Evolutionary conservation across 2,113 vertebrate genomes (phyloP), one percentile per base, ranked within the genome.

Genomic region (Chlamydotis undulata): DNA sequence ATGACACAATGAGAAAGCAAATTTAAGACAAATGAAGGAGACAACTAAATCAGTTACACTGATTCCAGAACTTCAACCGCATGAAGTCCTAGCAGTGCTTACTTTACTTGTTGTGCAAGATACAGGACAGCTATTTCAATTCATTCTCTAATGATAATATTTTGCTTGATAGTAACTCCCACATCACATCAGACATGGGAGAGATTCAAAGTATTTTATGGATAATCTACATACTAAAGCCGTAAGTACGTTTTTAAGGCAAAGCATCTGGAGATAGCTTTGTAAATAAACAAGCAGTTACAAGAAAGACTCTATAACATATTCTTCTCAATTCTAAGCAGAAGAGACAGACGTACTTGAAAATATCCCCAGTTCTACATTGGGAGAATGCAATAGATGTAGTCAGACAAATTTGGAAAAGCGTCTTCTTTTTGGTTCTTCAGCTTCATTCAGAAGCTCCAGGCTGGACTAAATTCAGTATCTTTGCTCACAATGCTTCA

Each of bases 401-500:
- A 73, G 18, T 10, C 14, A 73, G 33, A 39, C 14, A 8, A 47
- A 67, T 80, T 26, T 60, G 19, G 52, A 75, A 79, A 84, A 68
- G 25, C 49, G 59, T 35, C 45, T 43, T 67, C 8, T 25, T 83
- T 65, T 39, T 68, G 29, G 60, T 71, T 78, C 43, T 73, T 92
- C 31, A 49, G 0, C 41, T 69, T 70, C 39, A 69, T 50, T 52
- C 19, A 49, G 37, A 80, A 82, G n/a, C 52, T 78, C 21, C 10
- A 39, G 69, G 35, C n/a, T 68, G 53, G 35, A 31, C 18, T 85
- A 49, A 52, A 52, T 19, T 61, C 87, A 67, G 45, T 33, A 61
- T n/a, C 25, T 53, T 29, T 79, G 71, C 7, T 83, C 68, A 85
- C 93, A 95, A 5, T 86, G 94, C 85, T 92, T 83, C 96, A 95